Percentiles rank a stretch among this genome's conserved stretches.
These are phyloP conservation scores for Plagodis pulveraria DNA, from an alignment of 2,888 invertebrate genomes.

Conservation along the genomic window DNA sequence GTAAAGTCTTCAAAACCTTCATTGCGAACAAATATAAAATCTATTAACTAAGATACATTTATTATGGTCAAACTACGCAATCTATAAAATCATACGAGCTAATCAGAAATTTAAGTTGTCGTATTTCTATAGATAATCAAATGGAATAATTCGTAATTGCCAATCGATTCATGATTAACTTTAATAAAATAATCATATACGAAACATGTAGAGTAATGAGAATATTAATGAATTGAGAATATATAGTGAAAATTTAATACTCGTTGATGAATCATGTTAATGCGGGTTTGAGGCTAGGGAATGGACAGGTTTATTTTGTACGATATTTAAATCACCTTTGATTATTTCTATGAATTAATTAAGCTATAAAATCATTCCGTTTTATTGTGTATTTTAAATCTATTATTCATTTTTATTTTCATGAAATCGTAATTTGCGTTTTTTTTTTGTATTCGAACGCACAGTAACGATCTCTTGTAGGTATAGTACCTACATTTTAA, in stretches of 20 bases:
- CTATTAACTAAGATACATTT: conserved; percentile 32
- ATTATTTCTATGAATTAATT: not conserved
- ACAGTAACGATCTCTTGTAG: conserved; percentile 61
- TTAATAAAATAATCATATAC: conserved; percentile 58
- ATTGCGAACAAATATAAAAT: conserved; percentile 52
- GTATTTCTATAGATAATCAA: conserved; percentile 43
- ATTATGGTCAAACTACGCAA: conserved; percentile 12
- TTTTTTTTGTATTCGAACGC: conserved; percentile 56
- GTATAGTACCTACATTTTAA: conserved; percentile 39
- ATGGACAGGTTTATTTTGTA: conserved; percentile 40
- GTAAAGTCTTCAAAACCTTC: conserved; percentile 53
- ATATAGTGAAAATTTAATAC: conserved; percentile 82
- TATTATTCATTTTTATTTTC: too few species aligned
- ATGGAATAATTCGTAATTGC: conserved; percentile 66
- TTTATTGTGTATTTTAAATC: conserved; percentile 5
- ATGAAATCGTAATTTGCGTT: conserved; percentile 25
- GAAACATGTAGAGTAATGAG: conserved; percentile 71
- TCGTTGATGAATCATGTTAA: conserved; percentile 72
- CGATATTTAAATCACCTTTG: not conserved
- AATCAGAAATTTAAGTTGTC: not conserved
- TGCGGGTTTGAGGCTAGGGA: conserved; percentile 50
- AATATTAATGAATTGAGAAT: conserved; percentile 77
- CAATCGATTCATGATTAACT: conserved; percentile 71
- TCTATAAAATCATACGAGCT: not conserved
- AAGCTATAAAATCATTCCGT: conserved; percentile 16